Percentiles rank a stretch among this genome's conserved stretches.
phyloP scores from a whole-genome alignment of 2,797 vertebrate genomes.

The Propithecus perrieri region DNA sequence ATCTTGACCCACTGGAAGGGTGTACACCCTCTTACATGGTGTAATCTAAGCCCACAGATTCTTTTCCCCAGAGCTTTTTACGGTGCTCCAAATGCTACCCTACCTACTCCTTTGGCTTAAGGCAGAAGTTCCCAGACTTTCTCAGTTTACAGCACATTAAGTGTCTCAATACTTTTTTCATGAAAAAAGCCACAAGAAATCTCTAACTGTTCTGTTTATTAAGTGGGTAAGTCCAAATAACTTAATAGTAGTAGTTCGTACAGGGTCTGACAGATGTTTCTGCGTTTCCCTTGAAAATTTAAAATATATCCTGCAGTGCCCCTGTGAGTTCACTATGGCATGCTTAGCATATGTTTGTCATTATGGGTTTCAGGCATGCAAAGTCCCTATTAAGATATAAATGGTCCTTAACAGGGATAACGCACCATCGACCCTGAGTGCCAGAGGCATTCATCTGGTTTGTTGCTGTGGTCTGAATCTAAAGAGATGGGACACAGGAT shows the following conservation, averaged over 20 bases:
- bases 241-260: slow-evolving; percentile 26
- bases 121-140: neutral
- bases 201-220: slow-evolving; percentile 42
- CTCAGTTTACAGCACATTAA: neutral
- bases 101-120: neutral
- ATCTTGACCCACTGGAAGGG: neutral
- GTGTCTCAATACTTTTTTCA: neutral
- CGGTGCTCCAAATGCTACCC: neutral
- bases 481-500: neutral
- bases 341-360: neutral
- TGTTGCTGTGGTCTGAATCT: neutral
- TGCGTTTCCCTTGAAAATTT: slow-evolving; percentile 6
- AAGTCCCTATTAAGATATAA: neutral
- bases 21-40: neutral
- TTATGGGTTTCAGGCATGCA: neutral
- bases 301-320: neutral
- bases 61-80: neutral
- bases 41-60: neutral
- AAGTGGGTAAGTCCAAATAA: slow-evolving; percentile 37
- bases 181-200: neutral
- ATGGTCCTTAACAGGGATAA: neutral
- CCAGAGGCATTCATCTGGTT: neutral
- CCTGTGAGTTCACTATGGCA: neutral
- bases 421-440: neutral
- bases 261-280: slow-evolving; percentile 16